Evolutionary conservation across 2,888 invertebrate species (phyloP).

Genomic region (Drosophila gaucha): DNA sequence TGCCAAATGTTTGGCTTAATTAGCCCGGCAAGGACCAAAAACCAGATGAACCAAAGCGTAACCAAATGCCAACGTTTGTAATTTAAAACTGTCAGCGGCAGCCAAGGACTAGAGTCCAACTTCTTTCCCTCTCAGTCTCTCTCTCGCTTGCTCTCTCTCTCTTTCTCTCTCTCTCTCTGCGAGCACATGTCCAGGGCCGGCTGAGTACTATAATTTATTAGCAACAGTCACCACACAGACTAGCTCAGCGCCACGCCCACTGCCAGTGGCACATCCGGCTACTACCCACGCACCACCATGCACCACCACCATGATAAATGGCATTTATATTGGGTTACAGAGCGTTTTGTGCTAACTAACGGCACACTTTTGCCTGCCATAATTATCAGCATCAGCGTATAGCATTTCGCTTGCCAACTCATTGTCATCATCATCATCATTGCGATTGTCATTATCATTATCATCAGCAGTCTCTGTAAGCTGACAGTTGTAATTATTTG

Average conservation of each 20-base stretch:
- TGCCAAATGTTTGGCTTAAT: constrained; percentile 68
- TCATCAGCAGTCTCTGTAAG: constrained; percentile 36
- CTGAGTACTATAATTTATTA: constrained; percentile 72
- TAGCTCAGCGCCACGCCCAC: constrained; percentile 35
- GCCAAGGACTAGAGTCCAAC: constrained; percentile 19
- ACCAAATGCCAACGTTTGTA: constrained; percentile 66
- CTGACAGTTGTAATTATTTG: constrained; percentile 76
- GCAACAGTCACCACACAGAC: constrained; percentile 73
- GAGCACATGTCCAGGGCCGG: constrained; percentile 68
- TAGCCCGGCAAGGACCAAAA: constrained; percentile 42
- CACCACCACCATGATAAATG: constrained; percentile 70
- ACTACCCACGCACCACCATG: constrained; percentile 11
- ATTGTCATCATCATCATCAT: not conserved
- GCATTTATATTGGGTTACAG: constrained; percentile 78
- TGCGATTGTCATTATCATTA: not conserved
- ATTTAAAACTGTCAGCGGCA: constrained; percentile 80
- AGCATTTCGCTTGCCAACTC: constrained; percentile 35
- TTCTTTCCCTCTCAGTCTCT: not conserved
- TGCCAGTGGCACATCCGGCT: constrained; percentile 8
- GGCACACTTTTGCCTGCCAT: constrained; percentile 58
- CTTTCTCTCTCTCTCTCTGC: constrained; percentile 23
- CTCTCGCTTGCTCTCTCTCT: not conserved
- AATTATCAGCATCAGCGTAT: constrained; percentile 51
- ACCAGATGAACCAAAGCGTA: constrained; percentile 29
- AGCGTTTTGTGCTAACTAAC: constrained; percentile 53